Conservation (phyloP, 2,113 vertebrate species). For the Empidonax traillii region DNA sequence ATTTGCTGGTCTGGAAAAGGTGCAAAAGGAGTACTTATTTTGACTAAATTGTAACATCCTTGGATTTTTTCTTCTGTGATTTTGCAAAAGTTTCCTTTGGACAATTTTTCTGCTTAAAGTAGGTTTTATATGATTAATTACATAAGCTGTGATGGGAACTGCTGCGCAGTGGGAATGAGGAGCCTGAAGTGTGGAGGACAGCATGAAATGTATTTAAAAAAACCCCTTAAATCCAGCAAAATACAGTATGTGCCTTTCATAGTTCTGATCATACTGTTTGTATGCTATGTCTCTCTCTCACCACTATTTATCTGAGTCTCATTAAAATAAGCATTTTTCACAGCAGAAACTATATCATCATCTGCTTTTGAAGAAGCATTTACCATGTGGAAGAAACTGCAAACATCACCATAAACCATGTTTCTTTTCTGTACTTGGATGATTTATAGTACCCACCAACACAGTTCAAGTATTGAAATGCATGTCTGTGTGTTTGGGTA, state of each 20-base stretch:
- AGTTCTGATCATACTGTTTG: background rate
- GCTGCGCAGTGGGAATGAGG: background rate
- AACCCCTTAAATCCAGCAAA: background rate
- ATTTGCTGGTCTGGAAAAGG: background rate
- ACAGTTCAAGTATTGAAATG: background rate
- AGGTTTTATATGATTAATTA: conserved; percentile 31
- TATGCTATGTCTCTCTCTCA: background rate
- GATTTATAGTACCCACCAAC: conserved; percentile 17
- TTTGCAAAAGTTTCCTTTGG: background rate
- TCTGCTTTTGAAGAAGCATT: background rate
- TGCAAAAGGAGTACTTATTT: background rate
- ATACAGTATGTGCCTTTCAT: background rate
- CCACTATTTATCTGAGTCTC: background rate
- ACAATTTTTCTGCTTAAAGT: background rate
- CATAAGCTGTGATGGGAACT: conserved; percentile 24
- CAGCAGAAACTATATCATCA: background rate
- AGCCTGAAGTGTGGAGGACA: conserved; percentile 38
- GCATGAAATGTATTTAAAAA: conserved; percentile 30
- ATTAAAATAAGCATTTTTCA: background rate
- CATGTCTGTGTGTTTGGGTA: background rate
- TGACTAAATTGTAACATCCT: background rate
- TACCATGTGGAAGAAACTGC: background rate
- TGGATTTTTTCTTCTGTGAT: background rate
- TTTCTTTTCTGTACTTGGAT: background rate
- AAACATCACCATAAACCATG: background rate